Base-by-base conservation (phyloP, 2,113 vertebrate species). In the Dicrurus megarhynchus region DNA sequence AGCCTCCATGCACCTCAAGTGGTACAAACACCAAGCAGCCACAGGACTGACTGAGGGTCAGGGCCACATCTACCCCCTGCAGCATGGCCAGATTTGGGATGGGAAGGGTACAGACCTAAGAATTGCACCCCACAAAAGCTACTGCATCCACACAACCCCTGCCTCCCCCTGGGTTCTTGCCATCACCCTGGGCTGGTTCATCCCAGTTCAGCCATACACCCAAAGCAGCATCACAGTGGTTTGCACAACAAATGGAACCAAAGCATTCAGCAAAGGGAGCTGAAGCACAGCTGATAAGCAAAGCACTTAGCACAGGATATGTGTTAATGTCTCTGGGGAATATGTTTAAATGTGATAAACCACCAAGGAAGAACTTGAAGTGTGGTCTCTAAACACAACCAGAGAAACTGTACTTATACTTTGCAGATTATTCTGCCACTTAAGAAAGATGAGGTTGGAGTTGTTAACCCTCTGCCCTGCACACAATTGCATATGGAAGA, bases 281-380 rank as follows among this genome's bases (percentile, higher is more conserved):
- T 73, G 82, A 86, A 74, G 59, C 50, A n/a, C 6, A 55, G 70
- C 88, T 18, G 80, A 95, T 94, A 93, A 97, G 91, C 74, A 96
- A 77, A 91, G 85, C 77, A 71, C 89, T 91, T 96, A 64, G 52
- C 91, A 86, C 82, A 88, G 91, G 49, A 84, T 77, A 22, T 37
- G 74, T 28, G 42, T 20, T 92, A 75, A 79, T 16, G 23, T 77
- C 96, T 88, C 89, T 59, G 32, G 84, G 92, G 82, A 84, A 32
- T 27, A 30, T 44, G 67, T 92, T 92, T 75, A 83, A 93, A 95
- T 77, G 78, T 16, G 86, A 96, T 81, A 96, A 96, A 90, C 80
- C 73, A 59, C 60, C 42, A 39, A 69, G 76, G 71, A 85, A 69
- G 80, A 57, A 39, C 49, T 76, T 27, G 9, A 47, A 93, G 63